These are phyloP conservation scores for Premnoplex brunnescens DNA, from an alignment of 2,797 vertebrate genomes.

Conservation along the genomic window DNA sequence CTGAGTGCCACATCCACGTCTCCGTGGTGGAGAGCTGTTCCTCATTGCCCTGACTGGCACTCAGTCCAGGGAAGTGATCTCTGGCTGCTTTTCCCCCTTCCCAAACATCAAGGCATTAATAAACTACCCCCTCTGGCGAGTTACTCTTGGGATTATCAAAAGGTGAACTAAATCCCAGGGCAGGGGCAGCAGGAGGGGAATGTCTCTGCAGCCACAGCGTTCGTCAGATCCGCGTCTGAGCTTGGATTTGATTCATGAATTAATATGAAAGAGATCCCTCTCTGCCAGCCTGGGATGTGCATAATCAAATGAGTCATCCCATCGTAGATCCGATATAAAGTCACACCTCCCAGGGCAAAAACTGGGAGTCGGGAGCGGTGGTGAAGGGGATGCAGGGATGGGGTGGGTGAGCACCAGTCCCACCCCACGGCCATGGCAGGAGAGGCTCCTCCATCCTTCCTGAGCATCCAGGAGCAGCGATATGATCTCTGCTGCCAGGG, in stretches of 20 bases:
- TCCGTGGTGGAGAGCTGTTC: accelerated
- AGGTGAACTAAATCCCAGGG: not conserved
- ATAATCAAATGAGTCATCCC: not conserved
- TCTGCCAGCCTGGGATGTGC: not conserved
- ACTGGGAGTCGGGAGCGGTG: accelerated
- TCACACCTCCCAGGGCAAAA: not conserved
- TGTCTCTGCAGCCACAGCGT: accelerated
- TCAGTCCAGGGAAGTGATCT: not conserved
- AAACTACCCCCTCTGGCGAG: not conserved
- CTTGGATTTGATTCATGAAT: not conserved
- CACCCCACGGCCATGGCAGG: accelerated
- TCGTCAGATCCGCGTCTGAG: accelerated
- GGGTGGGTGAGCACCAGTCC: accelerated
- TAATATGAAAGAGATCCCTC: not conserved
- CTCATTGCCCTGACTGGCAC: not conserved
- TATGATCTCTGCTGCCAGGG: not conserved
- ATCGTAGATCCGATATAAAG: not conserved
- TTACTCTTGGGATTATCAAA: not conserved
- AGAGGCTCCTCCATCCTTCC: not conserved
- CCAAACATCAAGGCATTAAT: not conserved
- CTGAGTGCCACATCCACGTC: not conserved
- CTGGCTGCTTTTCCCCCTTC: not conserved
- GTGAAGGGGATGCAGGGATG: not conserved
- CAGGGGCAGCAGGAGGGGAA: not conserved
- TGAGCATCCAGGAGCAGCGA: not conserved